Conservation (phyloP, 2,888 invertebrate species). For the Callimorpha dominula region DNA sequence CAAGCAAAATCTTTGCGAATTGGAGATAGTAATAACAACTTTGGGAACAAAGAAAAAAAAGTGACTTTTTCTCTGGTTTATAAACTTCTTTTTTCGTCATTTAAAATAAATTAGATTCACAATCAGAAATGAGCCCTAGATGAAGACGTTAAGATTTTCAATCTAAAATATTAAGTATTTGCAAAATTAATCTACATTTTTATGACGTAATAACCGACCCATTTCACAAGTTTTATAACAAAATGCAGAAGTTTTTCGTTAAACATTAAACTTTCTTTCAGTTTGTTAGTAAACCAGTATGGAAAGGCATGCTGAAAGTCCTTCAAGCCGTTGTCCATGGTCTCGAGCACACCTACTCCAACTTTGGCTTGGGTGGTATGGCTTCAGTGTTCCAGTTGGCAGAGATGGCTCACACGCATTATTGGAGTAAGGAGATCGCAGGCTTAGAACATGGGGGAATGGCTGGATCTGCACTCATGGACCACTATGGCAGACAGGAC, state of each 20-base stretch:
- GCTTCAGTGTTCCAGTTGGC: constrained; percentile 98
- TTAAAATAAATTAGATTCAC: too few species aligned
- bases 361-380: constrained; percentile 98
- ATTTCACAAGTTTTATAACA: too few species aligned
- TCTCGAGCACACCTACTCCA: constrained; percentile 95
- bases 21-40: too few species aligned
- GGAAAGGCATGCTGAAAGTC: constrained; percentile 98
- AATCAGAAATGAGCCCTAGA: too few species aligned
- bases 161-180: too few species aligned
- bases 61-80: too few species aligned
- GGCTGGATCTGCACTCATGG: constrained; percentile 74
- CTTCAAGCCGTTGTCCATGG: constrained; percentile 96
- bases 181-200: too few species aligned
- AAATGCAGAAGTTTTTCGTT: not conserved
- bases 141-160: too few species aligned
- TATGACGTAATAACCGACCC: too few species aligned
- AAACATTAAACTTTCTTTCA: constrained; percentile 60
- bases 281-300: constrained; percentile 96
- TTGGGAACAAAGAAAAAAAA: too few species aligned
- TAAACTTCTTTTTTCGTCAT: too few species aligned
- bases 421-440: constrained; percentile 95
- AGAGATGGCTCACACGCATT: constrained; percentile 99
- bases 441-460: constrained; percentile 86
- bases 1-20: too few species aligned
- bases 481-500: constrained; percentile 69